Evolutionary conservation across 2,113 vertebrate genomes (phyloP).

Genomic region (Manacus vitellinus): DNA sequence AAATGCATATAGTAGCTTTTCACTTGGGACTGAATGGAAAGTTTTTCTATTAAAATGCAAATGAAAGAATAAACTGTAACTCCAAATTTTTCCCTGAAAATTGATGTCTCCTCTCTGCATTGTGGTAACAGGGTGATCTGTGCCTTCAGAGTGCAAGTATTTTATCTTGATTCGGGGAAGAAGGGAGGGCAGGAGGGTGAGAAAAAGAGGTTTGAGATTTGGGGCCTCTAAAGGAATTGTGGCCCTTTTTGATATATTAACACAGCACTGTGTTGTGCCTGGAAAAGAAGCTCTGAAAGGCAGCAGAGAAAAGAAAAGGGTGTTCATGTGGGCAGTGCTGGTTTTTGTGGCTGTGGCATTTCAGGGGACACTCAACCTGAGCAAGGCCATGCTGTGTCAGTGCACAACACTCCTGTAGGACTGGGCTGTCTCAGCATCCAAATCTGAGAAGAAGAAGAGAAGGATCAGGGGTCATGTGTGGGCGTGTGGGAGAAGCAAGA

Average conservation of each 20-base stretch:
- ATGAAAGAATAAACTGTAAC: conserved; percentile 79
- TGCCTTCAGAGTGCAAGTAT: background rate
- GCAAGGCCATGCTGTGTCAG: rapidly evolving
- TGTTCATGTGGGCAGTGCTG: background rate
- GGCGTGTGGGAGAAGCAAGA: background rate
- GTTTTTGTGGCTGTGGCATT: background rate
- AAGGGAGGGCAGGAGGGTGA: background rate
- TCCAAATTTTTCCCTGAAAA: conserved; percentile 71
- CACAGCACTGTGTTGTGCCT: background rate
- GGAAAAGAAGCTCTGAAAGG: background rate
- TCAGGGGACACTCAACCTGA: background rate
- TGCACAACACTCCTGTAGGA: background rate
- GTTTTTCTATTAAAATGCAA: conserved; percentile 89
- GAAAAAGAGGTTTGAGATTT: conserved; percentile 10
- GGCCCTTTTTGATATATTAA: background rate
- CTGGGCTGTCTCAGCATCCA: background rate
- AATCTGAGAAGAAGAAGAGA: background rate
- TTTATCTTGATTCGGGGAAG: conserved; percentile 48
- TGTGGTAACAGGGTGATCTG: conserved; percentile 36
- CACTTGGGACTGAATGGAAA: conserved; percentile 78
- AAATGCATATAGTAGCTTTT: conserved; percentile 82
- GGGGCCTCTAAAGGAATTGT: background rate
- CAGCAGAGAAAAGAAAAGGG: background rate
- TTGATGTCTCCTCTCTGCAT: conserved; percentile 34
- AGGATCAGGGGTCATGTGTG: background rate